phyloP scores from a whole-genome alignment of 1,140 invertebrate species.

The Drosophila carrolli region DNA sequence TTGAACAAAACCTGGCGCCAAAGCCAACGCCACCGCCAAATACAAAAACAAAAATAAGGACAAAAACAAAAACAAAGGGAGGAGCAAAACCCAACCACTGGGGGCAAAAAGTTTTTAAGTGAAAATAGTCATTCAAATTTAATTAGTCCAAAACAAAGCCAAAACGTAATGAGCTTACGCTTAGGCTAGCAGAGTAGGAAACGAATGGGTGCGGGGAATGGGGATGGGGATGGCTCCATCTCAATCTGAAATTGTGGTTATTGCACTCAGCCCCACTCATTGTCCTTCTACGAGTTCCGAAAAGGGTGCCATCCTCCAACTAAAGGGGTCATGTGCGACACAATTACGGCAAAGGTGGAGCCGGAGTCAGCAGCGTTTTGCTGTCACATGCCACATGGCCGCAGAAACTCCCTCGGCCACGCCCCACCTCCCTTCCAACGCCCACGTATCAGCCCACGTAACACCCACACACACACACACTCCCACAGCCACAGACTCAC shows the following conservation, averaged over 20 bases:
- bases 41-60: slow-evolving; percentile 21
- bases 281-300: slow-evolving; percentile 19
- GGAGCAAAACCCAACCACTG: slow-evolving; percentile 30
- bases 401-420: slow-evolving; percentile 59
- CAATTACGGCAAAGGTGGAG: slow-evolving; percentile 78
- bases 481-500: neutral
- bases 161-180: slow-evolving; percentile 82
- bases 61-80: slow-evolving; percentile 27
- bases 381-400: slow-evolving; percentile 81
- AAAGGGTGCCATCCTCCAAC: slow-evolving; percentile 50
- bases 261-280: slow-evolving; percentile 52
- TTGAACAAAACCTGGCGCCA: slow-evolving; percentile 60
- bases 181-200: slow-evolving; percentile 33
- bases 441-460: slow-evolving; percentile 15
- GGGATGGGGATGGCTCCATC: slow-evolving; percentile 49
- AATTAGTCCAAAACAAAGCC: slow-evolving; percentile 83
- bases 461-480: slow-evolving; percentile 7
- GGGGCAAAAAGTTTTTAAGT: slow-evolving; percentile 79
- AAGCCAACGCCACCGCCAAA: slow-evolving; percentile 10
- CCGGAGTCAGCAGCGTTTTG: slow-evolving; percentile 67
- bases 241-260: slow-evolving; percentile 78
- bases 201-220: neutral
- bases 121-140: slow-evolving; percentile 84
- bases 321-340: slow-evolving; percentile 73
- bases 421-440: slow-evolving; percentile 20